phyloP scores from a whole-genome alignment of 2,797 vertebrate genomes.

The Clarias pachynema region DNA sequence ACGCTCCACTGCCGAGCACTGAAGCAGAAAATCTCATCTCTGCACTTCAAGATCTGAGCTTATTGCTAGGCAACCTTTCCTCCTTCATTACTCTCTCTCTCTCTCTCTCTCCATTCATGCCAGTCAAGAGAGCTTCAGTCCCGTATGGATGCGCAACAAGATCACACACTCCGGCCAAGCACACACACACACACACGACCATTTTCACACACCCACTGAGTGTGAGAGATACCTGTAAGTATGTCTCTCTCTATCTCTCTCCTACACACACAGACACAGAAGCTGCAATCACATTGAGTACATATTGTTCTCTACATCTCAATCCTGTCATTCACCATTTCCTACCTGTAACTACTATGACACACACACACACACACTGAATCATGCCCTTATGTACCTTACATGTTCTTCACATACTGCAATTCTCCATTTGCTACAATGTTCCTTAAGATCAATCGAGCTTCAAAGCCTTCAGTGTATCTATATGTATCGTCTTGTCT shows the following conservation, averaged over 20 bases:
- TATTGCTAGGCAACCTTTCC: slow-evolving; percentile 56
- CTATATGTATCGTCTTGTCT: background rate
- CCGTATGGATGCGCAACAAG: slow-evolving; percentile 42
- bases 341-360: slow-evolving; percentile 36
- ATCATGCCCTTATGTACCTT: background rate
- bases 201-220: slow-evolving; percentile 29
- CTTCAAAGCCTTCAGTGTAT: background rate
- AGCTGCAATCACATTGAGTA: slow-evolving; percentile 6
- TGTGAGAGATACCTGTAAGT: slow-evolving; percentile 36
- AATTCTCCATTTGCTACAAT: background rate
- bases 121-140: slow-evolving; percentile 22
- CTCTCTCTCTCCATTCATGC: slow-evolving; percentile 39
- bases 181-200: slow-evolving; percentile 4
- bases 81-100: slow-evolving; percentile 6
- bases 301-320: slow-evolving; percentile 32
- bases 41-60: slow-evolving; percentile 38
- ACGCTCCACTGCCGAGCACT: slow-evolving; percentile 29
- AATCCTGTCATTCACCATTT: slow-evolving; percentile 18
- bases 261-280: slow-evolving; percentile 3
- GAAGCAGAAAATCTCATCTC: slow-evolving; percentile 49
- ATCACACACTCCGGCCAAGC: slow-evolving; percentile 30
- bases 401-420: slow-evolving; percentile 13
- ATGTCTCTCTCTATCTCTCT: background rate
- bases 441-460: background rate
- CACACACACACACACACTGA: slow-evolving; percentile 10